Conservation (phyloP, 2,797 vertebrate species). For the Podarcis siculus region DNA sequence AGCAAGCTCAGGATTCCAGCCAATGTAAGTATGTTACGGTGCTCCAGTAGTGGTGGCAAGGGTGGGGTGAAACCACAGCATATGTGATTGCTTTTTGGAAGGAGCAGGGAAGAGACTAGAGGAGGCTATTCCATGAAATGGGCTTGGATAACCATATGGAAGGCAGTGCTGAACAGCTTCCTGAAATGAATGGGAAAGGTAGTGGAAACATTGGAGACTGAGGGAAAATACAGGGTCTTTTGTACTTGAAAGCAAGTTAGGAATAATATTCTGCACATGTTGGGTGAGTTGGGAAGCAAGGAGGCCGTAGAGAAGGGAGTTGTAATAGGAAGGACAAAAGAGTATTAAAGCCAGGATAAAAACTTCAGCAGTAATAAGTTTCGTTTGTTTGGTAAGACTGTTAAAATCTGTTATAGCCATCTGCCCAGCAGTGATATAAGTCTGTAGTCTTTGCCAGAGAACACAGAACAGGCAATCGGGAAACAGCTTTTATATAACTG, state of each 20-base stretch:
- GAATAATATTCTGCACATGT: conserved; percentile 54
- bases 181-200: conserved; percentile 49
- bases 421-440: conserved; percentile 70
- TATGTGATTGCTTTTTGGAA: conserved; percentile 36
- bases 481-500: conserved; percentile 70
- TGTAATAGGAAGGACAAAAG: conserved; percentile 63
- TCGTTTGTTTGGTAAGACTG: conserved; percentile 65
- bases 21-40: not conserved
- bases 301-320: conserved; percentile 57
- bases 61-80: not conserved
- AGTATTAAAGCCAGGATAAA: conserved; percentile 68
- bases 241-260: conserved; percentile 55
- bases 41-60: not conserved
- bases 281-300: conserved; percentile 52
- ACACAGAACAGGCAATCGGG: conserved; percentile 66
- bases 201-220: conserved; percentile 59
- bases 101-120: not conserved
- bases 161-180: conserved; percentile 55
- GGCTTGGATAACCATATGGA: conserved; percentile 43
- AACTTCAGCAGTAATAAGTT: conserved; percentile 67
- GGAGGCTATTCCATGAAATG: conserved; percentile 13
- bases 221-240: conserved; percentile 50
- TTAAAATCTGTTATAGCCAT: conserved; percentile 70
- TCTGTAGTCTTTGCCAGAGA: conserved; percentile 64
- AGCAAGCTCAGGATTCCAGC: not conserved